Percentiles rank a stretch among this genome's conserved stretches.
These are phyloP conservation scores for Seira sanloemensis DNA, from an alignment of 2,888 invertebrate genomes.

Conservation along the genomic window DNA sequence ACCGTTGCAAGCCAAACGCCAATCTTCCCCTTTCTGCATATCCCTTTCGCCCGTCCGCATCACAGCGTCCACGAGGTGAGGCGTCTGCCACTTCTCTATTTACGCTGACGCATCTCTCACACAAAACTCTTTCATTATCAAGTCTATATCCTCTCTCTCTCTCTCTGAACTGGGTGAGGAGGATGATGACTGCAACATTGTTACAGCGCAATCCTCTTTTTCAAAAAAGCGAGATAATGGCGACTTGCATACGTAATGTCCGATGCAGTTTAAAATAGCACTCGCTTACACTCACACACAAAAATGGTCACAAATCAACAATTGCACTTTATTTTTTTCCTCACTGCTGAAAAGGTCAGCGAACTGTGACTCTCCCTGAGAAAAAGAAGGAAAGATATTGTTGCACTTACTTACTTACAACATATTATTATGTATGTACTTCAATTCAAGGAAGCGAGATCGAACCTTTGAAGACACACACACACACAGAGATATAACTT, in stretches of 20 bases:
- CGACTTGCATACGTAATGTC: not conserved
- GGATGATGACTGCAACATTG: not conserved
- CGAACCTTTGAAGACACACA: too few species aligned
- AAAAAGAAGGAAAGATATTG: not conserved
- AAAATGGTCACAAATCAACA: slow-evolving; percentile 17
- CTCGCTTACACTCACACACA: slow-evolving; percentile 16
- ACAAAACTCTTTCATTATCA: slow-evolving; percentile 4
- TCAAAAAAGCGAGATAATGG: not conserved
- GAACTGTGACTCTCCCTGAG: slow-evolving; percentile 22
- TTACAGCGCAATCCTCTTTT: not conserved
- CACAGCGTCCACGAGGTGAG: not conserved
- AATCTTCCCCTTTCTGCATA: not conserved
- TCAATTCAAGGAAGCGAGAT: not conserved
- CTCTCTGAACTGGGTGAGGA: not conserved
- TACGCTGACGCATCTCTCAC: slow-evolving; percentile 3
- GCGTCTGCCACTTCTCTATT: not conserved
- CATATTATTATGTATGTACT: too few species aligned
- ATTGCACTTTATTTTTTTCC: too few species aligned
- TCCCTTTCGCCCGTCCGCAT: not conserved
- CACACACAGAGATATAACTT: not conserved
- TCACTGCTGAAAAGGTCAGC: slow-evolving; percentile 45
- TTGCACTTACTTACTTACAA: not conserved
- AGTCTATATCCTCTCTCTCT: not conserved
- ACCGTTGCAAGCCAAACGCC: not conserved
- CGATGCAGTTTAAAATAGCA: not conserved